These are phyloP conservation scores for Labia minor DNA, from an alignment of 2,888 invertebrate genomes.

Conservation along the genomic window DNA sequence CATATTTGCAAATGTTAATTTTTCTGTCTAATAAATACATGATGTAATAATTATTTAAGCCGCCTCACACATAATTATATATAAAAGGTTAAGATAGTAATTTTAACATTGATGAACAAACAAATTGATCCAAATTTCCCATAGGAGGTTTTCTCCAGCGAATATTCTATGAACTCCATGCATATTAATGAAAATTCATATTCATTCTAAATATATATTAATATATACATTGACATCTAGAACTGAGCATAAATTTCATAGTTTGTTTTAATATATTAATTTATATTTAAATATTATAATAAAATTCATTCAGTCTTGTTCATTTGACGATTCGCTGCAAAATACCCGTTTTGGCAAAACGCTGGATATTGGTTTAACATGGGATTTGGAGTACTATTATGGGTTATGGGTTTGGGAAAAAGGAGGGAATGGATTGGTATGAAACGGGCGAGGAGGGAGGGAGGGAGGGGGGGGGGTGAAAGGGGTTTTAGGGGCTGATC, in stretches of 20 bases:
- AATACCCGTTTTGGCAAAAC: background rate
- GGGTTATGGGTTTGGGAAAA: too few relatives aligned
- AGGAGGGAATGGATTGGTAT: background rate
- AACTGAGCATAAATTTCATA: too few relatives aligned
- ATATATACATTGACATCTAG: too few relatives aligned
- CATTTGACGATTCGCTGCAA: background rate
- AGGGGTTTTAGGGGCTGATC: background rate
- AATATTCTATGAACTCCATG: background rate
- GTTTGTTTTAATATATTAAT: background rate
- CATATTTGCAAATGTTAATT: background rate
- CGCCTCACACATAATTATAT: slow-evolving; percentile 5
- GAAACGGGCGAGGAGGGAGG: background rate
- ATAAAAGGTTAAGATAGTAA: background rate
- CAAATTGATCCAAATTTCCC: background rate
- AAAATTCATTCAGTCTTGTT: background rate
- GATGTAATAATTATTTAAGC: slow-evolving; percentile 5
- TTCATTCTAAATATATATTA: background rate
- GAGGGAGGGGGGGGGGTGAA: background rate
- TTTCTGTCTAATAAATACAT: background rate
- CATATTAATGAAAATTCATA: background rate
- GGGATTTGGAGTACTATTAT: too few relatives aligned
- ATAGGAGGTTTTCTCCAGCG: background rate
- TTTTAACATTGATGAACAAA: slow-evolving; percentile 4
- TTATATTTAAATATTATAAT: background rate
- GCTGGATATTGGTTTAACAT: background rate